These are phyloP conservation scores for Calcarius lapponicus DNA, from an alignment of 2,797 vertebrate species.

Conservation along the genomic window DNA sequence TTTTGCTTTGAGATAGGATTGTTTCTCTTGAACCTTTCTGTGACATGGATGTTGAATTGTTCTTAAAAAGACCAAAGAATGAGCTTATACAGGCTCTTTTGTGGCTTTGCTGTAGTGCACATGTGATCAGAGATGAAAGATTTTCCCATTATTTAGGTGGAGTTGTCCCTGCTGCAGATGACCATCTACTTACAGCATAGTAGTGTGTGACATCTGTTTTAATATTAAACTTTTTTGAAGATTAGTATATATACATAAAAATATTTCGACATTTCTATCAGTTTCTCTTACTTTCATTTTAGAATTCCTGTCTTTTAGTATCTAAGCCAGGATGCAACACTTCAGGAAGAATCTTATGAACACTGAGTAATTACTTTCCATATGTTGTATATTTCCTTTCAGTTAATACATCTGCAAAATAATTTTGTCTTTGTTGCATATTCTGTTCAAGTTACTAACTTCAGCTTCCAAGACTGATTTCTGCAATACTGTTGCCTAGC, in stretches of 20 bases:
- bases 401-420: not conserved
- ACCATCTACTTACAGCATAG: not conserved
- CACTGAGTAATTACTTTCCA: not conserved
- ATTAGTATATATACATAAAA: not conserved
- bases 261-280: not conserved
- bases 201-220: not conserved
- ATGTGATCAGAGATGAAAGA: not conserved
- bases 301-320: not conserved
- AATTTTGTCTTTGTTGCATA: not conserved
- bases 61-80: not conserved
- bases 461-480: not conserved
- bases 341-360: not conserved
- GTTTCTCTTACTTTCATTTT: not conserved
- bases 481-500: not conserved
- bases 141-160: not conserved
- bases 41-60: not conserved
- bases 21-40: not conserved
- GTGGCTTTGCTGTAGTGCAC: not conserved
- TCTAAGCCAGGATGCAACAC: not conserved
- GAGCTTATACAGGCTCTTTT: not conserved
- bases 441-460: not conserved
- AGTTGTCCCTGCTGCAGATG: not conserved
- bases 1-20: not conserved
- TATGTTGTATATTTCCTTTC: not conserved
- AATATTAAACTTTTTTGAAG: not conserved